Base-by-base conservation (phyloP, 1,140 invertebrate species). In the Diachasmimorpha longicaudata region DNA sequence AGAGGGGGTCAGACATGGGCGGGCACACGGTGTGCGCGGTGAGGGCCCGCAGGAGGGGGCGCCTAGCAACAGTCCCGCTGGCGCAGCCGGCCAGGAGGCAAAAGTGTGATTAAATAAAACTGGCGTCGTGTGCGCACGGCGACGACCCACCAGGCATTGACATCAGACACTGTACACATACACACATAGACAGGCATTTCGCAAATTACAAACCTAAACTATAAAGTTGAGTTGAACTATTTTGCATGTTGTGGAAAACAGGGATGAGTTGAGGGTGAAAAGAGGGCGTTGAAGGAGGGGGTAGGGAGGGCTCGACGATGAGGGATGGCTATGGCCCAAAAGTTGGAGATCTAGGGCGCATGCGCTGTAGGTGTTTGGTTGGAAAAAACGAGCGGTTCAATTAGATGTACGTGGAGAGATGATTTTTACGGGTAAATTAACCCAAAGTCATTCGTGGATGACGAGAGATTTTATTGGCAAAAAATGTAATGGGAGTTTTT, bases 41-140 rank as follows among this genome's bases (percentile, higher is more conserved):
- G 81, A 81, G 80, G 81, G 83, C 79, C 81, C 79, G 72, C 42
- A 79, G 74, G 79, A 78, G 80, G 84, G 86, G 81, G 86, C 87
- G 85, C 87, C 83, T 89, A 89, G 87, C 87, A 89, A 88, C 87
- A 89, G 85, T 83, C 86, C 83, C 85, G 84, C 79, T 83, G 85
- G 85, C 75, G 70, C 36, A 39, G 66, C 31, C 81, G 82, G 81
- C 83, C 82, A 80, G 81, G 79, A 81, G 84, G 81, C 72, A 85
- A 82, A 58, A 13, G 78, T 82, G 83, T 87, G 85, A 87, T 87
- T 87, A 87, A 87, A 87, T 86, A 87, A 87, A 87, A 87, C 84
- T 83, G 79, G 85, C 84, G 84, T 81, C 80, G 83, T 77, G 74
- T 75, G 72, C 83, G 85, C 84, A 83, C 81, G 74, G 77, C 36